Evolutionary conservation across 2,797 vertebrate species (phyloP), one percentile per base, ranked within the genome.

Genomic region (Hemibagrus guttatus): DNA sequence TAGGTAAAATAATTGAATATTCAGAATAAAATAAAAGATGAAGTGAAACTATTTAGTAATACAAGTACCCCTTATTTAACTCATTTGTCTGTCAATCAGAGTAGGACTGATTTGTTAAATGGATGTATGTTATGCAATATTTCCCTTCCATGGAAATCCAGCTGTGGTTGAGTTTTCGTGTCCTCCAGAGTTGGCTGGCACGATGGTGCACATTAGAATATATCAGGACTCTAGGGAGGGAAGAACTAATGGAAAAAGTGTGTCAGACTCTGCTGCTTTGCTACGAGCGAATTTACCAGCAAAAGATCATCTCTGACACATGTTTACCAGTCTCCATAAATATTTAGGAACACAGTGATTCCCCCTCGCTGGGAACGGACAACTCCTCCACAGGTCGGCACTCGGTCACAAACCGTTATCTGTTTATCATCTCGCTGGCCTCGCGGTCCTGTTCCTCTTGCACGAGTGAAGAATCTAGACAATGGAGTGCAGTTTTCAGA

Each of bases 271-370:
- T 72, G 28, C 26, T n/a, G 39, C 56, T 81, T 31, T 54, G 58
- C 78, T 63, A 14, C 6, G 58, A 80, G 35, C 23, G 13, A 61
- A 80, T 84, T 74, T 81, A 76, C 88, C 63, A 84, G 85, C 78
- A 78, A 61, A 83, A 88, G 69, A 92, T 92, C 63, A 88, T 87
- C 86, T 72, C 64, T 90, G 90, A 88, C 91, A 89, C 84, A 83
- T 88, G 86, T 91, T 90, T 89, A 89, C 88, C 83, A 66, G n/a
- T 88, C 85, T 81, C 75, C 87, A 88, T 90, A 91, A 92, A 92
- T 90, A 91, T 92, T 92, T 90, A 88, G 86, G 46, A 89, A 90
- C 86, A 90, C 81, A 64, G n/a, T 87, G 88, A 81, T 81, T 89
- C 83, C 90, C 86, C 83, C 61, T 84, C 79, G 85, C 84, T 46